Percentiles rank a stretch among this genome's conserved stretches.
Evolutionary conservation across 1,140 invertebrate species (phyloP).

Genomic region (Eurosta solidaginis): DNA sequence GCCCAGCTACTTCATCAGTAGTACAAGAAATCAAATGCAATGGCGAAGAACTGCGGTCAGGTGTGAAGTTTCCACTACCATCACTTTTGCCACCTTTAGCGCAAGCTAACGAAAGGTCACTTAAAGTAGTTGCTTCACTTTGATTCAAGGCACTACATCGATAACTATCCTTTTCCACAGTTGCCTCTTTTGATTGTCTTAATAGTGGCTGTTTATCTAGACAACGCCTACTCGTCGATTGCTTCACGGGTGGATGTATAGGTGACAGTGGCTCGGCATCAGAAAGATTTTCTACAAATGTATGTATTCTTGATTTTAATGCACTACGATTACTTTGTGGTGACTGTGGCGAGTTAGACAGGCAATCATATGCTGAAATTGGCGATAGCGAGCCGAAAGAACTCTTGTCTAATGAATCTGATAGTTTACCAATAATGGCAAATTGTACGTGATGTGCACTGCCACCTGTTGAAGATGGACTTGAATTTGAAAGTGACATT

Average conservation of each 20-base stretch:
- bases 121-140: background rate
- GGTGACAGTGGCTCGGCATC: conserved; percentile 49
- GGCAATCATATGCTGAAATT: conserved; percentile 47
- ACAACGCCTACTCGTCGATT: background rate
- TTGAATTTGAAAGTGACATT: conserved; percentile 33
- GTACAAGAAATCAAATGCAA: conserved; percentile 8
- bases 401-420: conserved; percentile 44
- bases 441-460: background rate
- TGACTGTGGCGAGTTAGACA: conserved; percentile 33
- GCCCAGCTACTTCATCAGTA: conserved; percentile 34
- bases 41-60: conserved; percentile 53
- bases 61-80: conserved; percentile 44
- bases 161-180: conserved; percentile 35
- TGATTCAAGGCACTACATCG: conserved; percentile 6
- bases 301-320: conserved; percentile 32
- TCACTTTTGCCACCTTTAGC: conserved; percentile 39
- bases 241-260: conserved; percentile 44
- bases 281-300: conserved; percentile 32
- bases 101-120: conserved; percentile 28
- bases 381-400: conserved; percentile 55
- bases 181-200: background rate
- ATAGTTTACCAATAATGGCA: conserved; percentile 46
- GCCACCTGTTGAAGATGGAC: background rate
- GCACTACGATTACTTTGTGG: conserved; percentile 12
- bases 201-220: background rate